Conservation (phyloP, 1,140 invertebrate genomes). For the Medauroidea extradentata region DNA sequence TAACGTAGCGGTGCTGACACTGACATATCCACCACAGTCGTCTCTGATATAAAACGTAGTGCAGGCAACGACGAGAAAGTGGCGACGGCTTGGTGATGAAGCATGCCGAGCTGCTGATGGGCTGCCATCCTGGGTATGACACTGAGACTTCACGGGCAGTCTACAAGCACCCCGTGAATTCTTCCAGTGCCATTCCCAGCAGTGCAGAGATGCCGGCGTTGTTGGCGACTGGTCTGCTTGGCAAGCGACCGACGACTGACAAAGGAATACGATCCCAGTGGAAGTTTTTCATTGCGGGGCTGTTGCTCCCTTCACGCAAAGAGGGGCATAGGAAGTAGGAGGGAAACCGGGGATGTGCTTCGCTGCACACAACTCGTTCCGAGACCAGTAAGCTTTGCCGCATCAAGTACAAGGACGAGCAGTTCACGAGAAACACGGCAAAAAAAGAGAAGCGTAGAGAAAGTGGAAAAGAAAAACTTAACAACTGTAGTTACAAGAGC, state of each 20-base stretch:
- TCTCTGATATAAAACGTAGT: too few relatives aligned
- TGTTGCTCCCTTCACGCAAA: neutral
- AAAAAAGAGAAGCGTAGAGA: too few relatives aligned
- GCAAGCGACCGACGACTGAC: slow-evolving; percentile 1
- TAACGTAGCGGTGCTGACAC: too few relatives aligned
- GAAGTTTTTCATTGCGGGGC: neutral
- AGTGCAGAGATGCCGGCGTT: neutral
- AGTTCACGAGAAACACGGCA: too few relatives aligned
- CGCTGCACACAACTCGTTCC: slow-evolving; percentile 19
- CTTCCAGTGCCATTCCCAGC: slow-evolving; percentile 39
- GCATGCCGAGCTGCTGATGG: neutral
- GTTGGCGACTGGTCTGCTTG: too few relatives aligned
- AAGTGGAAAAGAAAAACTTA: too few relatives aligned
- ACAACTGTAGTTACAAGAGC: too few relatives aligned
- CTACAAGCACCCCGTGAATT: slow-evolving; percentile 34
- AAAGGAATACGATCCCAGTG: neutral
- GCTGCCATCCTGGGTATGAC: slow-evolving; percentile 24
- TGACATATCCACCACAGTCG: too few relatives aligned
- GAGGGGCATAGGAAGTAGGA: neutral
- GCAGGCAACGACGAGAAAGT: too few relatives aligned
- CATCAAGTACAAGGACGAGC: neutral
- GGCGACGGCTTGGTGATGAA: too few relatives aligned
- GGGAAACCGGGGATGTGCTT: slow-evolving; percentile 25
- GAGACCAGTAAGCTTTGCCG: neutral
- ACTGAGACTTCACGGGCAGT: slow-evolving; percentile 34